Conservation (phyloP, 2,113 vertebrate genomes). For the Mesoclemmys tuberculata region DNA sequence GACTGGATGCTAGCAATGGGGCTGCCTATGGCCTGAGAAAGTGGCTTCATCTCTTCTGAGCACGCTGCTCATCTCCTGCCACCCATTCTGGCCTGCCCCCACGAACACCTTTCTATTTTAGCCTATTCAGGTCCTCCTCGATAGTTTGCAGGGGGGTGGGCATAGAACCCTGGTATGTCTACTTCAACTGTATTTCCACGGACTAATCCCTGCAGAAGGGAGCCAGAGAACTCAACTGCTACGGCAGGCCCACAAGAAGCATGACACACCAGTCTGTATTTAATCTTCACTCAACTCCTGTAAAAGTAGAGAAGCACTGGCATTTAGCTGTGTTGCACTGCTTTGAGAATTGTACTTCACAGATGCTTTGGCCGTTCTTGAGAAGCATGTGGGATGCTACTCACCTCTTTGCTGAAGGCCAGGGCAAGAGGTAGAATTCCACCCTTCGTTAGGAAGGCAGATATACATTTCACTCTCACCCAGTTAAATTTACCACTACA, state of each 20-base stretch:
- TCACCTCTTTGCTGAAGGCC: background rate
- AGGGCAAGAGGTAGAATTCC: background rate
- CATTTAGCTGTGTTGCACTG: background rate
- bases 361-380: background rate
- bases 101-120: background rate
- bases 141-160: background rate
- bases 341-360: accelerated
- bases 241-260: background rate
- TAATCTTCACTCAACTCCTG: background rate
- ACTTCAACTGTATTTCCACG: background rate
- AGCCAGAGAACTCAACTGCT: background rate
- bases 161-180: background rate
- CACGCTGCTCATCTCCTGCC: background rate
- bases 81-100: background rate
- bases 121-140: accelerated
- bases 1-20: background rate
- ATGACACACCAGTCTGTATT: background rate
- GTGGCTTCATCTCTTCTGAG: background rate
- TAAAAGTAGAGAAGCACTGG: too few species aligned
- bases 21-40: background rate
- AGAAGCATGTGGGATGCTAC: background rate
- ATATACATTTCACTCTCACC: background rate
- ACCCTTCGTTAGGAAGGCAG: background rate
- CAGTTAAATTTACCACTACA: background rate
- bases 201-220: background rate